Conservation (phyloP, 1,140 invertebrate genomes). For the Drosophila pseudoobscura region DNA sequence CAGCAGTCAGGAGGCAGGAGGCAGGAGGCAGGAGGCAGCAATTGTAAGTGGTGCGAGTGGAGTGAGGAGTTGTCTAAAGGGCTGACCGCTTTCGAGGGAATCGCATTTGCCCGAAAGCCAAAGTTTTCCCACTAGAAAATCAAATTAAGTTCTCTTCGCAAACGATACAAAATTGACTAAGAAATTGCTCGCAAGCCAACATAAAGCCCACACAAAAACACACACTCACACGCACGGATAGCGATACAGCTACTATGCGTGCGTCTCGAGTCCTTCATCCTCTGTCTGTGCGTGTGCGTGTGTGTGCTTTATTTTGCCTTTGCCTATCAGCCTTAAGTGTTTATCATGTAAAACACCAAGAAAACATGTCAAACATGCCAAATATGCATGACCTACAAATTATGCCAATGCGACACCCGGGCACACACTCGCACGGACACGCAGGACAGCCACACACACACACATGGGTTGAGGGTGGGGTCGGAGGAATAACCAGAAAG, state of each 20-base stretch:
- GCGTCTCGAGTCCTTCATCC: conserved; percentile 1
- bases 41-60: too few species aligned
- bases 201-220: conserved; percentile 7
- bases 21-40: not conserved
- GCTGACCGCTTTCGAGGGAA: conserved; percentile 9
- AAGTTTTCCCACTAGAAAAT: conserved; percentile 49
- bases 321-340: conserved; percentile 68
- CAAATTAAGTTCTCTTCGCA: conserved; percentile 37
- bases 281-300: conserved; percentile 5
- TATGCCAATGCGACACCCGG: conserved; percentile 68
- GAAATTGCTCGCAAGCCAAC: conserved; percentile 25
- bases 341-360: conserved; percentile 77
- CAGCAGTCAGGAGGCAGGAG: not conserved
- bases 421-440: conserved; percentile 2
- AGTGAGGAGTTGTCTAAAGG: not conserved
- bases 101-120: not conserved
- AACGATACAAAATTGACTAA: conserved; percentile 31
- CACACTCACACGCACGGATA: conserved; percentile 11
- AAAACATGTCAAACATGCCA: conserved; percentile 79
- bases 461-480: not conserved
- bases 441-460: conserved; percentile 1
- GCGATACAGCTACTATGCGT: not conserved
- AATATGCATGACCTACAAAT: conserved; percentile 80
- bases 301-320: conserved; percentile 23
- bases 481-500: conserved; percentile 33